A percentile compares a stretch with the other conserved stretches of the same genome.
Conservation (phyloP, 2,113 vertebrate species). For the Synchiropus splendidus region DNA sequence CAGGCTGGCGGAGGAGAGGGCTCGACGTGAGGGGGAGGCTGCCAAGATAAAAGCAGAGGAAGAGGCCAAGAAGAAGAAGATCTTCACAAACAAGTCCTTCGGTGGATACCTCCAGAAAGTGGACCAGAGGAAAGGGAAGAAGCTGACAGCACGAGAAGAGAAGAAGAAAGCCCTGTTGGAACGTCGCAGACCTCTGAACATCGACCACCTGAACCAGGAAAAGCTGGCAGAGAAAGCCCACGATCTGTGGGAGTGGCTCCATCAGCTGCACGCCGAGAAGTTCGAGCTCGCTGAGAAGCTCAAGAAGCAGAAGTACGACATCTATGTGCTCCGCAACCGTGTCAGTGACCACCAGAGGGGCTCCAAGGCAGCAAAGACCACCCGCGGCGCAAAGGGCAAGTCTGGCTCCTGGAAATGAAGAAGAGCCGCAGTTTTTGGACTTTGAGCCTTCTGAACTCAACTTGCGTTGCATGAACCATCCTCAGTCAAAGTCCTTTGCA, state of each 20-base stretch:
- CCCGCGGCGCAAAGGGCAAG: conserved; percentile 56
- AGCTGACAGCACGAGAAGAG: conserved; percentile 70
- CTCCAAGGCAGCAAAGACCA: conserved; percentile 69
- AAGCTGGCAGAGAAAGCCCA: conserved; percentile 79
- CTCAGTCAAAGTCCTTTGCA: conserved; percentile 2
- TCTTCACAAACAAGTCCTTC: conserved; percentile 79
- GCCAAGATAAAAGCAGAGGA: conserved; percentile 79
- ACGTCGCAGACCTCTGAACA: conserved; percentile 67
- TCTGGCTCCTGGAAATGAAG: conserved; percentile 63
- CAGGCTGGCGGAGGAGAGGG: conserved; percentile 77
- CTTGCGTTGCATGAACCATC: background rate
- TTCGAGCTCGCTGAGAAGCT: conserved; percentile 88
- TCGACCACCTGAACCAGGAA: conserved; percentile 70
- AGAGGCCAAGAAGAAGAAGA: conserved; percentile 88
- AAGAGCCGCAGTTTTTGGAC: conserved; percentile 4
- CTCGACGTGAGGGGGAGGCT: conserved; percentile 85
- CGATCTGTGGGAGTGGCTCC: conserved; percentile 83
- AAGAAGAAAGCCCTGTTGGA: conserved; percentile 69
- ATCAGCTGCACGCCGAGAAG: conserved; percentile 84
- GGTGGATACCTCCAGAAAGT: conserved; percentile 68
- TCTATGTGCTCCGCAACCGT: conserved; percentile 85
- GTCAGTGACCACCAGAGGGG: conserved; percentile 89
- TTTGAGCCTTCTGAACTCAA: conserved; percentile 5
- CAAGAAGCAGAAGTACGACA: conserved; percentile 93
- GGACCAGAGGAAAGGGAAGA: conserved; percentile 71